phyloP scores from a whole-genome alignment of 2,888 invertebrate genomes.

The Fissipunctia ypsillon region DNA sequence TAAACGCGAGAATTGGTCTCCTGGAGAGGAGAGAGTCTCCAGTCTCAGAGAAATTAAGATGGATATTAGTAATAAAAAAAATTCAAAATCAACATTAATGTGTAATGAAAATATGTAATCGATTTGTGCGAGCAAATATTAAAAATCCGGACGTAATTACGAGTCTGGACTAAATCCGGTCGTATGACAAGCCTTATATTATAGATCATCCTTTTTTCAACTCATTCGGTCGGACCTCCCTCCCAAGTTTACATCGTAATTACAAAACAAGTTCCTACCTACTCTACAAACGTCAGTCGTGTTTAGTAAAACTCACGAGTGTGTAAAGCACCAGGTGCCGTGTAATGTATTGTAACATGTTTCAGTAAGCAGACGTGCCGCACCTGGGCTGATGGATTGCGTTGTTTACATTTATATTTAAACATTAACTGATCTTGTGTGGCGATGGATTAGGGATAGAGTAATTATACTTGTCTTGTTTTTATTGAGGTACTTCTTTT shows the following conservation, averaged over 20 bases:
- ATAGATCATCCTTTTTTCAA: too few relatives aligned
- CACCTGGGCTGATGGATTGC: conserved; percentile 54
- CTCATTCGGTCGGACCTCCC: too few relatives aligned
- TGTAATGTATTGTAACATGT: conserved; percentile 31
- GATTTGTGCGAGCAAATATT: too few relatives aligned
- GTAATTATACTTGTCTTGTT: conserved; percentile 18
- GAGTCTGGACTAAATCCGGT: too few relatives aligned
- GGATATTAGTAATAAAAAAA: too few relatives aligned
- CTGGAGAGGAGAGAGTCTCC: too few relatives aligned
- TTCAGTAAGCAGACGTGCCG: conserved; percentile 38
- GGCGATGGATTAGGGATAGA: conserved; percentile 15
- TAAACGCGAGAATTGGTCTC: too few relatives aligned
- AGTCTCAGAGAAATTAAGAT: too few relatives aligned
- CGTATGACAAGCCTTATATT: too few relatives aligned
- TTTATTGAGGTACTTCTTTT: background rate
- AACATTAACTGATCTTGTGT: conserved; percentile 34
- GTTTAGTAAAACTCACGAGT: conserved; percentile 6
- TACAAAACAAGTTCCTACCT: conserved; percentile 3
- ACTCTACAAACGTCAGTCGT: background rate
- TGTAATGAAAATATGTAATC: too few relatives aligned
- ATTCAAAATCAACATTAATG: too few relatives aligned
- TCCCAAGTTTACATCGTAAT: background rate
- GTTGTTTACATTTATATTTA: conserved; percentile 51
- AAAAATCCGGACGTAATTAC: too few relatives aligned
- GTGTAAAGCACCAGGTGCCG: conserved; percentile 29